phyloP scores from a whole-genome alignment of 2,113 vertebrate genomes.

The Etheostoma spectabile region DNA sequence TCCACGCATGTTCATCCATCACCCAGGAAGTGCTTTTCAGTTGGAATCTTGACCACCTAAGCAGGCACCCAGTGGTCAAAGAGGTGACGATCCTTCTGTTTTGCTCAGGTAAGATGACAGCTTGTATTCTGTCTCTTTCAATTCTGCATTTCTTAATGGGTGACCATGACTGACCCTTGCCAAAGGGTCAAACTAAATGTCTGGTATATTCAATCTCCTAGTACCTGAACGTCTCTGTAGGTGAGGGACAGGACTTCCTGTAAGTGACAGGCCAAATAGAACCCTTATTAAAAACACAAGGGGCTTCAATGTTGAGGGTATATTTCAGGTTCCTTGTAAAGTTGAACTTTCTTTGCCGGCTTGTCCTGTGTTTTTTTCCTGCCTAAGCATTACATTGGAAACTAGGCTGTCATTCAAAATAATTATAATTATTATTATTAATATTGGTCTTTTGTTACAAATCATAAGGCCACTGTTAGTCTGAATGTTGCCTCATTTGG shows the following conservation, averaged over 20 bases:
- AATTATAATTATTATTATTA: neutral
- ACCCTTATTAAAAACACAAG: neutral
- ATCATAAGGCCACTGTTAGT: neutral
- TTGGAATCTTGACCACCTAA: conserved; percentile 80
- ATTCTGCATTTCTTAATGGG: neutral
- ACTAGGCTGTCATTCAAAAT: neutral
- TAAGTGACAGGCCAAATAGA: neutral
- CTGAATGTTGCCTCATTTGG: neutral
- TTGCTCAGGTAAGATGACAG: conserved; percentile 83
- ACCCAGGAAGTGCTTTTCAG: conserved; percentile 79
- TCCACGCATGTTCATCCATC: conserved; percentile 78
- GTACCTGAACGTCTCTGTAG: neutral
- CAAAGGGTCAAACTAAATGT: neutral
- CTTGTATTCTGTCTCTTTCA: neutral
- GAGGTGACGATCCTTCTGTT: conserved; percentile 69
- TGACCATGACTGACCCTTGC: neutral
- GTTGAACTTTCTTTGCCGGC: no score
- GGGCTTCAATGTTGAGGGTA: no score
- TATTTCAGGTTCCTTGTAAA: no score
- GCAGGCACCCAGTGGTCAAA: conserved; percentile 76
- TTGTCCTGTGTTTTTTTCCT: neutral
- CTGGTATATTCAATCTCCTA: neutral
- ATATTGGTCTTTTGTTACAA: neutral
- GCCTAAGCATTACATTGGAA: neutral
- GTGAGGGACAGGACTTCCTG: neutral